phyloP scores from a whole-genome alignment of 1,140 invertebrate genomes.

The Zaprionus taronus region DNA sequence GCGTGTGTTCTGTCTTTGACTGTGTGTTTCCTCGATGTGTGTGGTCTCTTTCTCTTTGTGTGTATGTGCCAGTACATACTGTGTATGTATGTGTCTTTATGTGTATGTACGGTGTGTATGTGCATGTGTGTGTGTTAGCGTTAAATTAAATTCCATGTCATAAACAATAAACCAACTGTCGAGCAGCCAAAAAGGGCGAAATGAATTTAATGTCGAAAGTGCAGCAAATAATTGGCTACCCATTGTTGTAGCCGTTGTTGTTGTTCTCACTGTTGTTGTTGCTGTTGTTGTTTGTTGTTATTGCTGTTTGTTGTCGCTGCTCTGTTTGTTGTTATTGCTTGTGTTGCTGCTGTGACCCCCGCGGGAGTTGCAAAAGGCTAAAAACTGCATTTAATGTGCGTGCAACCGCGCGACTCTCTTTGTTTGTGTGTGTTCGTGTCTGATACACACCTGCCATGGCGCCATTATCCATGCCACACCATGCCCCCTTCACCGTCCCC shows the following conservation, averaged over 20 bases:
- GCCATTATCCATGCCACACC: conserved; percentile 22
- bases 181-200: conserved; percentile 65
- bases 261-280: conserved; percentile 12
- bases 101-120: conserved; percentile 2
- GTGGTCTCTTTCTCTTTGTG: neutral
- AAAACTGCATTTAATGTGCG: conserved; percentile 42
- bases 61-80: neutral
- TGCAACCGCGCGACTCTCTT: conserved; percentile 5
- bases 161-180: conserved; percentile 70
- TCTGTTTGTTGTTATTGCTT: conserved; percentile 4
- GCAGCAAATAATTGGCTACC: conserved; percentile 79
- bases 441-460: conserved; percentile 35
- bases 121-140: conserved; percentile 46
- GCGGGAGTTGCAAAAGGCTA: conserved; percentile 20
- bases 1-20: neutral
- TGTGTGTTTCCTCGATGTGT: neutral
- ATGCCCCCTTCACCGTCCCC: neutral
- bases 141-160: conserved; percentile 79
- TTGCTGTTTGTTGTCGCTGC: neutral
- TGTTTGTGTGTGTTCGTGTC: conserved; percentile 17
- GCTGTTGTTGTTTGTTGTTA: conserved; percentile 8
- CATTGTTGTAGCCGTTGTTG: conserved; percentile 38
- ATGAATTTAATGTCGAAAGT: conserved; percentile 81
- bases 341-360: neutral
- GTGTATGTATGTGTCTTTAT: conserved; percentile 7